phyloP scores from a whole-genome alignment of 2,113 vertebrate species.

The Macroglossus sobrinus region DNA sequence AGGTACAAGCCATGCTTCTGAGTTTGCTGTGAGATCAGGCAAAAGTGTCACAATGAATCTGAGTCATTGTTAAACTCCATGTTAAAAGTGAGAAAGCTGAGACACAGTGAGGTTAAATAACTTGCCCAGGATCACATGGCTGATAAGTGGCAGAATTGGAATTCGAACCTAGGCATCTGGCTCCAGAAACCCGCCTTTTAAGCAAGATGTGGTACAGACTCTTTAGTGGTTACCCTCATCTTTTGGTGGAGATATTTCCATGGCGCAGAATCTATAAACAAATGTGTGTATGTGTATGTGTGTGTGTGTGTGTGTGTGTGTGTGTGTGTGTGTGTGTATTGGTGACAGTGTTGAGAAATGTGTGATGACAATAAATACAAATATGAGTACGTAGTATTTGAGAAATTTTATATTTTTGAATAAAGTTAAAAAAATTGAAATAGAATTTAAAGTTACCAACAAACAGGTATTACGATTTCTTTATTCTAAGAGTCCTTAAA shows the following conservation, averaged over 20 bases:
- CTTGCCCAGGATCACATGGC: neutral
- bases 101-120: neutral
- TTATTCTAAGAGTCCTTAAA: neutral
- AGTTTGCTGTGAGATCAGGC: neutral
- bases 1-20: neutral
- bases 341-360: neutral
- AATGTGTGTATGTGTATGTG: neutral
- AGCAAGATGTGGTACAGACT: neutral
- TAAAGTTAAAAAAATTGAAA: slow-evolving; percentile 2
- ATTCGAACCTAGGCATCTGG: neutral
- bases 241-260: neutral
- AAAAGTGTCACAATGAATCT: no score
- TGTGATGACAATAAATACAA: neutral
- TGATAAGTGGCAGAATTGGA: neutral
- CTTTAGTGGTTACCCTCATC: neutral
- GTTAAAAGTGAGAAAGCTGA: neutral
- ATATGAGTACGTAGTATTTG: neutral
- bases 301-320: neutral
- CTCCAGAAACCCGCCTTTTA: neutral
- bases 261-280: neutral
- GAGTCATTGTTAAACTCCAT: neutral
- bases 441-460: neutral
- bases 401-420: slow-evolving; percentile 24
- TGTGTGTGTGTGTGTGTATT: neutral
- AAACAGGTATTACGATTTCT: neutral